A percentile compares a stretch with the other conserved stretches of the same genome.
Evolutionary conservation across 2,113 vertebrate species (phyloP).

Genomic region (Sigmodon hispidus): DNA sequence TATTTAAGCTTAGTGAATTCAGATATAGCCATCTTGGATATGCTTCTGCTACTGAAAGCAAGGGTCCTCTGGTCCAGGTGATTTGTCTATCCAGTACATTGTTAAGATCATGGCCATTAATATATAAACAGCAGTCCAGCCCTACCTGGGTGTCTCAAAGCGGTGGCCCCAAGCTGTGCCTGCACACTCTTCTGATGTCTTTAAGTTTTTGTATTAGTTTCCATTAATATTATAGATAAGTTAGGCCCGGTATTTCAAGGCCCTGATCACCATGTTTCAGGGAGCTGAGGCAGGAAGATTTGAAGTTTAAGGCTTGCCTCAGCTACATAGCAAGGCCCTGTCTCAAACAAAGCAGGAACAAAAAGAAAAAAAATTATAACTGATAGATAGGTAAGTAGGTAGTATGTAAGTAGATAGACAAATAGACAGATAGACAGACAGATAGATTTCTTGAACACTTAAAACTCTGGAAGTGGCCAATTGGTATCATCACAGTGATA

Average conservation of each 20-base stretch:
- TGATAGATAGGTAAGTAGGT: neutral
- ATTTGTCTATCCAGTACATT: accelerated
- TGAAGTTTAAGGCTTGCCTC: neutral
- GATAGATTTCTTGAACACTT: neutral
- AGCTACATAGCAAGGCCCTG: neutral
- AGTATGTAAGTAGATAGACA: too few species aligned
- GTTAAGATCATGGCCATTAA: neutral
- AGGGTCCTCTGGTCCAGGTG: neutral
- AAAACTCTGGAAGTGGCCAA: neutral
- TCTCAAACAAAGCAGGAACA: neutral
- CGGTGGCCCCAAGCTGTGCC: neutral
- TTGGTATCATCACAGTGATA: neutral
- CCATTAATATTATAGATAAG: neutral
- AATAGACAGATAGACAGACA: neutral
- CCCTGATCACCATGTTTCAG: neutral
- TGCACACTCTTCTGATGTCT: neutral
- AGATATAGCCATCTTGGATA: accelerated
- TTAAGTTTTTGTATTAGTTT: neutral
- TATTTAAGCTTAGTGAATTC: neutral
- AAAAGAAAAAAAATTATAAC: neutral
- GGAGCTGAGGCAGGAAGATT: neutral
- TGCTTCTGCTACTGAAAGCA: neutral
- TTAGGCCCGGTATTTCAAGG: neutral
- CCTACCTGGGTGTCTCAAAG: neutral
- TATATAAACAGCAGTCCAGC: accelerated